These are phyloP conservation scores for Conus canariensis DNA, from an alignment of 2,888 invertebrate genomes.

Conservation along the genomic window DNA sequence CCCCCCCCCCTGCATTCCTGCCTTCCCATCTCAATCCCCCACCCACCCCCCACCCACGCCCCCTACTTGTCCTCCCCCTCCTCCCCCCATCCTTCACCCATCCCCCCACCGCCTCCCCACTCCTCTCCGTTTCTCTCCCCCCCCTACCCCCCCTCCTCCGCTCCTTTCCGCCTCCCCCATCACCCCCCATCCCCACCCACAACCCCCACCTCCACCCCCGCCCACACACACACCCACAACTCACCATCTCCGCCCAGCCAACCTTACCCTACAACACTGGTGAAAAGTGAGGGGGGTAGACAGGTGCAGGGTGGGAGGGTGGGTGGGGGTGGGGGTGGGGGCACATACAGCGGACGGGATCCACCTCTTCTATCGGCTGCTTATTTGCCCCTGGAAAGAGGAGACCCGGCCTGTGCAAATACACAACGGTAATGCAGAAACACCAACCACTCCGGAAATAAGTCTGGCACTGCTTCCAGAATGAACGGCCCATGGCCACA, in stretches of 20 bases:
- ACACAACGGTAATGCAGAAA: slow-evolving; percentile 22
- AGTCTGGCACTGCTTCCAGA: not conserved
- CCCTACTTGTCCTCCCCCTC: not conserved
- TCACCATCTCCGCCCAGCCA: not conserved
- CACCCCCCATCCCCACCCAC: not conserved
- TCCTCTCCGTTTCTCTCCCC: not conserved
- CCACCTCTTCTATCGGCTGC: slow-evolving; percentile 16
- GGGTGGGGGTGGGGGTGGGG: too few relatives aligned
- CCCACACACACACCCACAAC: not conserved
- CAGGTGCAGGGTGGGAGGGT: not conserved
- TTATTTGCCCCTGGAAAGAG: slow-evolving; percentile 34
- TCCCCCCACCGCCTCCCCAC: not conserved
- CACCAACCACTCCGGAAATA: not conserved
- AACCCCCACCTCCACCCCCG: not conserved
- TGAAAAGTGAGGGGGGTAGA: not conserved
- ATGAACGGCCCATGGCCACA: too few relatives aligned
- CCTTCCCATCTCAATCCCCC: too few relatives aligned
- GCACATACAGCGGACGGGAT: not conserved
- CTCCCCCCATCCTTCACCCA: not conserved
- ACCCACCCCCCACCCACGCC: not conserved
- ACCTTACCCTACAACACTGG: not conserved
- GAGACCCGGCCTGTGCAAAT: slow-evolving; percentile 18
- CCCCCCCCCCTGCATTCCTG: too few relatives aligned
- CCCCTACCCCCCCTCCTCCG: not conserved
- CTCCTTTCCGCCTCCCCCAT: not conserved